A percentile compares a stretch with the other conserved stretches of the same genome.
phyloP scores from a whole-genome alignment of 2,888 invertebrate genomes.

The Melieria omissa region DNA sequence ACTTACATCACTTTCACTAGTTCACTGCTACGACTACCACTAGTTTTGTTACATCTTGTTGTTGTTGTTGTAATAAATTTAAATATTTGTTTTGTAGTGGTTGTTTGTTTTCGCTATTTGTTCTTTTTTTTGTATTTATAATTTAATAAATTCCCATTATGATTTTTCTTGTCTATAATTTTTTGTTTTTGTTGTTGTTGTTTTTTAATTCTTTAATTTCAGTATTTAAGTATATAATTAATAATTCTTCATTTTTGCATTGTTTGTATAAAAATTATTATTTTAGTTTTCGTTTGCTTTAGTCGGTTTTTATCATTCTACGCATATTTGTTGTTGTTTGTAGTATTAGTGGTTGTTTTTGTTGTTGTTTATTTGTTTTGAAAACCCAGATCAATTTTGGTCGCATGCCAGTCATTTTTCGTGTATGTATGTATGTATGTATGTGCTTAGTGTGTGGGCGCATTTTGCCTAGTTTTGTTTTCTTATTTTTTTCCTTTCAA shows the following conservation, averaged over 20 bases:
- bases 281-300: slow-evolving; percentile 40
- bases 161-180: slow-evolving; percentile 48
- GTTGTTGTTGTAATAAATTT: slow-evolving; percentile 31
- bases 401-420: slow-evolving; percentile 63
- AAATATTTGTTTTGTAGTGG: slow-evolving; percentile 39
- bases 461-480: slow-evolving; percentile 46
- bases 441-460: slow-evolving; percentile 29
- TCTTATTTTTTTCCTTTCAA: too few species aligned
- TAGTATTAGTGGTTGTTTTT: slow-evolving; percentile 41
- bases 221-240: slow-evolving; percentile 42
- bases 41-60: slow-evolving; percentile 3
- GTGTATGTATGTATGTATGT: slow-evolving; percentile 52
- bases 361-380: slow-evolving; percentile 54
- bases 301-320: background rate
- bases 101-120: slow-evolving; percentile 42
- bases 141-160: slow-evolving; percentile 62
- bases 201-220: slow-evolving; percentile 40
- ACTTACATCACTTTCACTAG: too few species aligned
- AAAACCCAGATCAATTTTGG: slow-evolving; percentile 67
- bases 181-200: slow-evolving; percentile 43
- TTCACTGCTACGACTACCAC: too few species aligned
- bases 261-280: slow-evolving; percentile 40
- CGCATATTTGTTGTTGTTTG: slow-evolving; percentile 14
- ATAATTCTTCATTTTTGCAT: slow-evolving; percentile 38
- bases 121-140: slow-evolving; percentile 35